Conservation (phyloP, 2,888 invertebrate species). For the Alcis repandata region DNA sequence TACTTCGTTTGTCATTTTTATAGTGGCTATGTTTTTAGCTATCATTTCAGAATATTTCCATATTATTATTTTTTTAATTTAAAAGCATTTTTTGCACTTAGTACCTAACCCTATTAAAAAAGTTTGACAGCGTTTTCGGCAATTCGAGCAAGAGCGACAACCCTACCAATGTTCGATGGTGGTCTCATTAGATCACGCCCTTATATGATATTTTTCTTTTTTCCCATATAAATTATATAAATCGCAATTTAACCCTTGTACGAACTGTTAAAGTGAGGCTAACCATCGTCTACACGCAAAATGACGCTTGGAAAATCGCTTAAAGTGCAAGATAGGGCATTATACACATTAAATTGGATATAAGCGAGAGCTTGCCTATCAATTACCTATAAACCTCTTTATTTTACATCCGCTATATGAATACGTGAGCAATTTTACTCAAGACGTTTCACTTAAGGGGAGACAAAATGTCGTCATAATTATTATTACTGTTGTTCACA, state of each 20-base stretch:
- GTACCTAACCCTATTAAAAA: neutral
- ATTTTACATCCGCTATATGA: slow-evolving; percentile 47
- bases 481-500: no score
- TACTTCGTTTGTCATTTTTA: no score
- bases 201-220: slow-evolving; percentile 62
- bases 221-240: slow-evolving; percentile 62
- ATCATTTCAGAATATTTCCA: no score
- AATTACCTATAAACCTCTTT: slow-evolving; percentile 49
- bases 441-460: slow-evolving; percentile 13
- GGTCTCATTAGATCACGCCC: slow-evolving; percentile 77
- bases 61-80: no score
- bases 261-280: slow-evolving; percentile 60
- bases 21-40: no score
- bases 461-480: no score
- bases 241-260: slow-evolving; percentile 35
- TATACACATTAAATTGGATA: slow-evolving; percentile 47
- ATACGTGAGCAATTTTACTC: slow-evolving; percentile 33
- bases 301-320: slow-evolving; percentile 50
- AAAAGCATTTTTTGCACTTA: neutral
- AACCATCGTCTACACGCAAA: slow-evolving; percentile 59
- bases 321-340: slow-evolving; percentile 34
- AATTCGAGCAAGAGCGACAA: slow-evolving; percentile 40
- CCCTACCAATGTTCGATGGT: slow-evolving; percentile 66
- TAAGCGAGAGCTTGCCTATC: slow-evolving; percentile 45
- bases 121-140: neutral